phyloP scores from a whole-genome alignment of 2,888 invertebrate genomes.

The Lobophora halterata region DNA sequence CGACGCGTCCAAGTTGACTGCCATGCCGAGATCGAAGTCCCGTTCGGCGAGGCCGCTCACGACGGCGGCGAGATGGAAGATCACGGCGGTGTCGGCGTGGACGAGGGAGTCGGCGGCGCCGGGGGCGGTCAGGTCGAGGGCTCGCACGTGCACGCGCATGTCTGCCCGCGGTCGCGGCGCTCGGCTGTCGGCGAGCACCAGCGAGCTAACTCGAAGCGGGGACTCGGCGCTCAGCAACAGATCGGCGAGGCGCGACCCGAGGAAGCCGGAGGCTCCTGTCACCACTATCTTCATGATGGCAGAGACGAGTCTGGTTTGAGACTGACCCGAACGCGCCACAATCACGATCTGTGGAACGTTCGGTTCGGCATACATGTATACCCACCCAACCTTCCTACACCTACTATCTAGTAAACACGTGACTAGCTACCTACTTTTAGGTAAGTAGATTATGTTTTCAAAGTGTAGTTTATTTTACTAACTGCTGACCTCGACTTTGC shows the following conservation, averaged over 20 bases:
- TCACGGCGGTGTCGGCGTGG: conserved; percentile 38
- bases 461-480: too few relatives aligned
- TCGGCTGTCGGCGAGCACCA: conserved; percentile 43
- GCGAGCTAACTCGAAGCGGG: conserved; percentile 36
- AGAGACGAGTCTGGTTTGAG: too few relatives aligned
- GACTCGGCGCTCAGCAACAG: conserved; percentile 38
- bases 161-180: conserved; percentile 24
- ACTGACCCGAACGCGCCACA: too few relatives aligned
- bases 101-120: conserved; percentile 45
- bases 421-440: too few relatives aligned
- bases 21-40: conserved; percentile 61
- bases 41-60: conserved; percentile 67
- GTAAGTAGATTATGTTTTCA: too few relatives aligned
- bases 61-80: conserved; percentile 66
- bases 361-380: too few relatives aligned
- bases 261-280: conserved; percentile 61
- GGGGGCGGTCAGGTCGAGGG: conserved; percentile 27
- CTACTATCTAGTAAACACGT: too few relatives aligned
- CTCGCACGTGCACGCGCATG: conserved; percentile 19
- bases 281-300: conserved; percentile 61
- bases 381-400: too few relatives aligned
- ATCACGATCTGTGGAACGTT: too few relatives aligned
- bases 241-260: conserved; percentile 51
- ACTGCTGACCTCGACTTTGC: too few relatives aligned
- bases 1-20: conserved; percentile 64